Conservation (phyloP, 2,888 invertebrate genomes). For the Tipula confusa region DNA sequence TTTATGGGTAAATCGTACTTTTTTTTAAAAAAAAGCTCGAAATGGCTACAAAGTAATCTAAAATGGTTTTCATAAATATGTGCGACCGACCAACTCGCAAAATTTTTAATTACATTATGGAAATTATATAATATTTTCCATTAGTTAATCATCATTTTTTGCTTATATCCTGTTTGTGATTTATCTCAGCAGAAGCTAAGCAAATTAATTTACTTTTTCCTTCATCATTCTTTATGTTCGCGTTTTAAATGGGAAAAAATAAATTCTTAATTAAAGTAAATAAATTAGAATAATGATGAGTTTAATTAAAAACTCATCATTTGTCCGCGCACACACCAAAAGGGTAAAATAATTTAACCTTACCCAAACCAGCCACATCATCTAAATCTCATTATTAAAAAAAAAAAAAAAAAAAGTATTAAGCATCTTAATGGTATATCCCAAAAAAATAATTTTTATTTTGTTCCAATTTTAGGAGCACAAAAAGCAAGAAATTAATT, state of each 20-base stretch:
- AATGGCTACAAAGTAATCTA: no score
- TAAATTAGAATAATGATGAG: neutral
- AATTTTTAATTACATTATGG: neutral
- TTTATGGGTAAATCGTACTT: no score
- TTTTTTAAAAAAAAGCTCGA: no score
- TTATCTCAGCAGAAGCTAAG: slow-evolving; percentile 38
- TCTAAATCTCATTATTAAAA: neutral
- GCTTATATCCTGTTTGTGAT: slow-evolving; percentile 33
- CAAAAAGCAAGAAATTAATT: neutral
- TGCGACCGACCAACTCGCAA: no score
- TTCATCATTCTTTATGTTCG: neutral
- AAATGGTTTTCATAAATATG: no score
- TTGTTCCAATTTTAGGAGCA: neutral
- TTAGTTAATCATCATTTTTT: neutral
- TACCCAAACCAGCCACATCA: neutral
- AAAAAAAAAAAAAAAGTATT: neutral
- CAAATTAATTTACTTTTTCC: neutral
- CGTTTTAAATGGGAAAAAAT: neutral
- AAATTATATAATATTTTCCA: neutral
- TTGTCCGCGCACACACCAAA: neutral
- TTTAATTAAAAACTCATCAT: neutral
- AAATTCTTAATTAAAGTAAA: neutral
- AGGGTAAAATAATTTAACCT: neutral
- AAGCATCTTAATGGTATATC: neutral
- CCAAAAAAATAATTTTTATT: neutral